These are phyloP conservation scores for Drosophila pandora DNA, from an alignment of 1,140 invertebrate species.

Conservation along the genomic window DNA sequence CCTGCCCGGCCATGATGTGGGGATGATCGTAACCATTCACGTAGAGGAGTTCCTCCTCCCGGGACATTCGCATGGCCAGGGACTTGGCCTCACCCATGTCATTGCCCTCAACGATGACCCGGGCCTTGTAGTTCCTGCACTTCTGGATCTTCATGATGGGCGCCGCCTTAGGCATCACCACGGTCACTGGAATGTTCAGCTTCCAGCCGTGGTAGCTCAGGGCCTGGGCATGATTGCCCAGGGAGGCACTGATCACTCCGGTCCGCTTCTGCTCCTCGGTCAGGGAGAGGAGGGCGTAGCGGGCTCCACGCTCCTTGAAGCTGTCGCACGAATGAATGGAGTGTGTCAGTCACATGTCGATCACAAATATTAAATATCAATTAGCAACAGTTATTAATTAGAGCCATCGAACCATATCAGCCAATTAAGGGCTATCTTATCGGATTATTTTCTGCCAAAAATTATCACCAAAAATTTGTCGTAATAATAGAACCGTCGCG, in stretches of 20 bases:
- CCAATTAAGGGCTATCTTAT: conserved; percentile 44
- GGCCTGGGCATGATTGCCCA: conserved; percentile 96
- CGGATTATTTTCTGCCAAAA: conserved; percentile 29
- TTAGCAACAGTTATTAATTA: conserved; percentile 61
- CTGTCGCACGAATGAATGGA: conserved; percentile 84
- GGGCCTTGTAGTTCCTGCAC: conserved; percentile 92
- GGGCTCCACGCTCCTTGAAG: conserved; percentile 96
- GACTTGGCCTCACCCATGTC: conserved; percentile 94
- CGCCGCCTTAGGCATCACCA: conserved; percentile 96
- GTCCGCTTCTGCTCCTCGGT: conserved; percentile 87
- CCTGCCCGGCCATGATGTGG: conserved; percentile 96
- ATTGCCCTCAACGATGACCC: conserved; percentile 92
- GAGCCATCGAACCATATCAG: conserved; percentile 25
- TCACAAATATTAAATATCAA: conserved; percentile 33
- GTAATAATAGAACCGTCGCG: conserved; percentile 8
- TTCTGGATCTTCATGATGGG: conserved; percentile 97
- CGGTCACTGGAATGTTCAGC: conserved; percentile 93
- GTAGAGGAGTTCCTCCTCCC: conserved; percentile 90
- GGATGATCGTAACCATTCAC: conserved; percentile 95
- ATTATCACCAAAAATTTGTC: conserved; percentile 26
- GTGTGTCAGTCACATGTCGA: conserved; percentile 21
- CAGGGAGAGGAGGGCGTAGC: conserved; percentile 92
- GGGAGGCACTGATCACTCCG: conserved; percentile 95
- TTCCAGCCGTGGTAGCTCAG: conserved; percentile 94
- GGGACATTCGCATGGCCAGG: conserved; percentile 90